Conservation (phyloP, 1,140 invertebrate species). For the Elymnias hypermnestra region DNA sequence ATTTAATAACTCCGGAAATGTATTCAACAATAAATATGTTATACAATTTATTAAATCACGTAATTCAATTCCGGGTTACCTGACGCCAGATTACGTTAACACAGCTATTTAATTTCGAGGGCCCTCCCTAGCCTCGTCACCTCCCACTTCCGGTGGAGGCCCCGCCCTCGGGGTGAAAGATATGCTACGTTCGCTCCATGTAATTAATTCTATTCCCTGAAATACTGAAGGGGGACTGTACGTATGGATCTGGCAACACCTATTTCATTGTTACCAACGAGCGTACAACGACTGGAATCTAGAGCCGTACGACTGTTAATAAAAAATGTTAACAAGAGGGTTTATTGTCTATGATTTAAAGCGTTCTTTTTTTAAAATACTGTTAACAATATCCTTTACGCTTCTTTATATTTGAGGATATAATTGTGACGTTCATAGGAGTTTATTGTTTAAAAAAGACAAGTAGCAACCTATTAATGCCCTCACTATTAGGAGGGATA, state of each 20-base stretch:
- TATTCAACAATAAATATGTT: slow-evolving; percentile 13
- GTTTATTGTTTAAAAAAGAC: too few relatives aligned
- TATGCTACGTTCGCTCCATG: slow-evolving; percentile 30
- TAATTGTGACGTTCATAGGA: too few relatives aligned
- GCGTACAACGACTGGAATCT: too few relatives aligned
- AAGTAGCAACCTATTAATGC: too few relatives aligned
- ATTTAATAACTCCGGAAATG: background rate
- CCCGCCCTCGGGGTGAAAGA: slow-evolving; percentile 30
- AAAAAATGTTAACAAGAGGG: too few relatives aligned
- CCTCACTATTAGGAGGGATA: too few relatives aligned
- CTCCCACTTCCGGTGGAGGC: slow-evolving; percentile 27
- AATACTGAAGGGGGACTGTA: slow-evolving; percentile 11
- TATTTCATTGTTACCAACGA: slow-evolving; percentile 16
- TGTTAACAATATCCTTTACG: too few relatives aligned
- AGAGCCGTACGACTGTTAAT: too few relatives aligned
- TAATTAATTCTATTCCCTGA: slow-evolving; percentile 40
- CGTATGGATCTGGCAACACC: slow-evolving; percentile 18
- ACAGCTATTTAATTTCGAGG: slow-evolving; percentile 31
- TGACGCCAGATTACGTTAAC: slow-evolving; percentile 27
- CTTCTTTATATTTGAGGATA: too few relatives aligned
- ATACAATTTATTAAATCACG: slow-evolving; percentile 13
- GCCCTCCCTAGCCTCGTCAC: slow-evolving; percentile 11
- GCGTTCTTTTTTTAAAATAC: too few relatives aligned
- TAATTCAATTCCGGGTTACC: slow-evolving; percentile 28
- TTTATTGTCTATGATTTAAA: background rate